These are phyloP conservation scores for Amphipyra berbera DNA, from an alignment of 2,888 invertebrate species.

Conservation along the genomic window DNA sequence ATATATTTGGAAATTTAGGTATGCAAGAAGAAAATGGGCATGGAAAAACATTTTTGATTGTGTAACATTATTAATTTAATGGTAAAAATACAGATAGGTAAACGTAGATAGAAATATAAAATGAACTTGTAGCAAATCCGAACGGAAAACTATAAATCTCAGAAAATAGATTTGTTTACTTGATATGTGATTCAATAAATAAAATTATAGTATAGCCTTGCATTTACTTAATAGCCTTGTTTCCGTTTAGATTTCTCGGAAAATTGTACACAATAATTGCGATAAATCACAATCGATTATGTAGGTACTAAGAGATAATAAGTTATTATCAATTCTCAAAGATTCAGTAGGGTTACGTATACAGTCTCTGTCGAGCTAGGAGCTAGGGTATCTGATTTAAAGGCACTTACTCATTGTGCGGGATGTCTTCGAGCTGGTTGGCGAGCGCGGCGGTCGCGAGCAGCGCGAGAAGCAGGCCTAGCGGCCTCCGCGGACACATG, in stretches of 20 bases:
- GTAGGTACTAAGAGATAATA: not conserved
- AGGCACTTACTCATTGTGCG: constrained; percentile 95
- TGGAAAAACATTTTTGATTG: no score
- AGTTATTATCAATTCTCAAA: not conserved
- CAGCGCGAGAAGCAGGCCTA: constrained; percentile 77
- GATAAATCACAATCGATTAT: constrained; percentile 12
- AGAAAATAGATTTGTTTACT: constrained; percentile 34
- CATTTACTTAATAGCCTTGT: constrained; percentile 13
- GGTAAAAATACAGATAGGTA: no score
- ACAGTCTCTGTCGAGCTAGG: not conserved
- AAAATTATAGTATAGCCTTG: not conserved
- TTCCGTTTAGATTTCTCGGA: constrained; percentile 11
- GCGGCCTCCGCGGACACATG: constrained; percentile 77
- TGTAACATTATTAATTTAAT: no score
- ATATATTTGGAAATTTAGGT: no score
- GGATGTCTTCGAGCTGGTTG: constrained; percentile 97
- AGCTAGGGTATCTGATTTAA: constrained; percentile 10
- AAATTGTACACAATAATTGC: constrained; percentile 5
- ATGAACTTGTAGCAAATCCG: no score
- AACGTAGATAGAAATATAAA: no score
- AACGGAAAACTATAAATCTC: not conserved
- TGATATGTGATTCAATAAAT: not conserved
- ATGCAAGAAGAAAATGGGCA: no score
- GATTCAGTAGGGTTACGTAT: constrained; percentile 13
- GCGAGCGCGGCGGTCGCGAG: constrained; percentile 83